phyloP scores from a whole-genome alignment of 1,140 invertebrate species.

The Hyphantria cunea region DNA sequence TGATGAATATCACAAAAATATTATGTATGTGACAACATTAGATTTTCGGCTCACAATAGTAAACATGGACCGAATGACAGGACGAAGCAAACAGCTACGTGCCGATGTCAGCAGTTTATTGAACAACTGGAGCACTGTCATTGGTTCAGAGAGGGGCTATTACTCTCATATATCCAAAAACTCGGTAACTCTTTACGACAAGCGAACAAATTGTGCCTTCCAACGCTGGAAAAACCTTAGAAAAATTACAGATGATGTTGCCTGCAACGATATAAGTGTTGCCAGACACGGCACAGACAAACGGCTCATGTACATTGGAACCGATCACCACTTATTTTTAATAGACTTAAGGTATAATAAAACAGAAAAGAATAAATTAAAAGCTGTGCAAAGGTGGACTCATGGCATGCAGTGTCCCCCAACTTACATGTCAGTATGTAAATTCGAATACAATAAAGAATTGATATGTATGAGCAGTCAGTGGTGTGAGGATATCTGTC shows the following conservation, averaged over 20 bases:
- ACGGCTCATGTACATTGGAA: conserved; percentile 53
- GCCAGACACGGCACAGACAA: conserved; percentile 47
- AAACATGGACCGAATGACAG: conserved; percentile 62
- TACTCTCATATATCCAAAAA: conserved; percentile 54
- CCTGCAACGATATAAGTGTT: conserved; percentile 58
- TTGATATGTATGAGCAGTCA: conserved; percentile 63
- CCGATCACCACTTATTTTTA: conserved; percentile 65
- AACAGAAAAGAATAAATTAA: conserved; percentile 39
- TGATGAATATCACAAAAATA: conserved; percentile 66
- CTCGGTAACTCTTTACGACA: conserved; percentile 61
- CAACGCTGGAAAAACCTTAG: conserved; percentile 48
- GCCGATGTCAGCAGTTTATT: conserved; percentile 34
- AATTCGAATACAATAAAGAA: conserved; percentile 58
- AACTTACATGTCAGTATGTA: conserved; percentile 52
- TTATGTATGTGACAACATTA: conserved; percentile 61
- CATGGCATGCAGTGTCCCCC: conserved; percentile 66
- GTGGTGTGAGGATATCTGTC: conserved; percentile 71
- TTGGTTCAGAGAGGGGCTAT: conserved; percentile 47
- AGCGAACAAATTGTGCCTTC: conserved; percentile 49
- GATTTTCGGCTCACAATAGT: conserved; percentile 60
- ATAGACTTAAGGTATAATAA: conserved; percentile 58
- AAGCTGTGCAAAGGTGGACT: conserved; percentile 60
- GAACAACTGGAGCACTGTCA: conserved; percentile 67
- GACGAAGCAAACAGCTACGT: conserved; percentile 53
- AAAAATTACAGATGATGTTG: conserved; percentile 53